phyloP scores from a whole-genome alignment of 1,140 invertebrate genomes.

The Rhysida immarginata region DNA sequence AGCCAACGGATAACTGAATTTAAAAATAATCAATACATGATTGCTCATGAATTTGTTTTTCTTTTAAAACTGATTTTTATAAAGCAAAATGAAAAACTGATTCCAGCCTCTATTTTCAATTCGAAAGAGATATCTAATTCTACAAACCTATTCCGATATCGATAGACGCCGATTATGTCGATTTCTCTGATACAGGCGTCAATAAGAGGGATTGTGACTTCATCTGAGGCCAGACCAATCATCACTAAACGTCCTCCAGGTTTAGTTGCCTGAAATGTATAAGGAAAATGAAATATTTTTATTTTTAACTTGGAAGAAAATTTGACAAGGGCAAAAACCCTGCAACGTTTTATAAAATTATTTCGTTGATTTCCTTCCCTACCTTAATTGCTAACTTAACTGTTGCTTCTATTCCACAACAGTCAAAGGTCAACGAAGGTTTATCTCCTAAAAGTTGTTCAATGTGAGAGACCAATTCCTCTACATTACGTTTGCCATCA shows the following conservation, averaged over 20 bases:
- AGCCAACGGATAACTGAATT: slow-evolving; percentile 66
- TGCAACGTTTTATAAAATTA: too few relatives aligned
- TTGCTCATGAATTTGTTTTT: too few relatives aligned
- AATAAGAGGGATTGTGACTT: slow-evolving; percentile 63
- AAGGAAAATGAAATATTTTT: background rate
- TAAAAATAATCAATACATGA: slow-evolving; percentile 53
- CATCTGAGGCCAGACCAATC: slow-evolving; percentile 65
- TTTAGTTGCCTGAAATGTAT: slow-evolving; percentile 49
- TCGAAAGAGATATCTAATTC: too few relatives aligned
- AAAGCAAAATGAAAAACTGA: too few relatives aligned
- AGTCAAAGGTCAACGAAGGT: slow-evolving; percentile 72
- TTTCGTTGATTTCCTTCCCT: slow-evolving; percentile 17
- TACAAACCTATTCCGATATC: slow-evolving; percentile 39
- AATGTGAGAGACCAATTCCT: slow-evolving; percentile 38
- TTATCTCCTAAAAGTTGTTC: slow-evolving; percentile 43
- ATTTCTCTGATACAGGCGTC: slow-evolving; percentile 66
- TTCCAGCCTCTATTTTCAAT: too few relatives aligned
- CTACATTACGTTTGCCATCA: slow-evolving; percentile 16
- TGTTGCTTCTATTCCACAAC: slow-evolving; percentile 61
- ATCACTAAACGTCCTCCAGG: slow-evolving; percentile 66
- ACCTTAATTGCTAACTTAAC: slow-evolving; percentile 60
- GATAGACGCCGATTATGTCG: slow-evolving; percentile 77
- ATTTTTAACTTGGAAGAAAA: too few relatives aligned
- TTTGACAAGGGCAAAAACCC: too few relatives aligned
- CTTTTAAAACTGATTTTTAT: too few relatives aligned